Conservation (phyloP, 2,113 vertebrate genomes). For the Ornithorhynchus anatinus region DNA sequence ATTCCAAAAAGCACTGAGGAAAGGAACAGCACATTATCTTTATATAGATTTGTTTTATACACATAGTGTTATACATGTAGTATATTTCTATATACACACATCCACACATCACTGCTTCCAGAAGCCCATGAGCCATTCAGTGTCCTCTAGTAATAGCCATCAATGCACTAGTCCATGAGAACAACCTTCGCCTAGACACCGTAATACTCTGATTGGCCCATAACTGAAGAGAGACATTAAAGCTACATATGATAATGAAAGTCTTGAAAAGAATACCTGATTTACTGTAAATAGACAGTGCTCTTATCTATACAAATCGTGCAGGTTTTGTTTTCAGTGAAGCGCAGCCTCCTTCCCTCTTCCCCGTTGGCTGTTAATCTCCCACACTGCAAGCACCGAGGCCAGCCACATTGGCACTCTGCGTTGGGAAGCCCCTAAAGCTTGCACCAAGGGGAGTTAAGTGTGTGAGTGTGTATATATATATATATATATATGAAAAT, state of each 20-base stretch:
- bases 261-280: constrained; percentile 24
- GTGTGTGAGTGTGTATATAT: neutral
- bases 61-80: neutral
- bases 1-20: constrained; percentile 31
- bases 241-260: constrained; percentile 12
- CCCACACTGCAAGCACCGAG: neutral
- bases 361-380: neutral
- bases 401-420: neutral
- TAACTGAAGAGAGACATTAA: constrained; percentile 27
- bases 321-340: constrained; percentile 12
- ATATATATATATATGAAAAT: neutral
- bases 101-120: constrained; percentile 29
- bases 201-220: constrained; percentile 34
- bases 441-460: neutral
- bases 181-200: constrained; percentile 33
- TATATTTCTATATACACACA: constrained; percentile 12
- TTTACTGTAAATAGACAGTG: neutral
- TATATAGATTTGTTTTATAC: constrained; percentile 37
- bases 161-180: constrained; percentile 7
- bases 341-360: neutral
- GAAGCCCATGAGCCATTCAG: constrained; percentile 13
- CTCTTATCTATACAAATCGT: neutral
- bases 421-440: neutral
- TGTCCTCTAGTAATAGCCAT: neutral
- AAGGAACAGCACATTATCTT: constrained; percentile 24